These are phyloP conservation scores for Drosophila histrio DNA, from an alignment of 2,888 invertebrate genomes.

Conservation along the genomic window DNA sequence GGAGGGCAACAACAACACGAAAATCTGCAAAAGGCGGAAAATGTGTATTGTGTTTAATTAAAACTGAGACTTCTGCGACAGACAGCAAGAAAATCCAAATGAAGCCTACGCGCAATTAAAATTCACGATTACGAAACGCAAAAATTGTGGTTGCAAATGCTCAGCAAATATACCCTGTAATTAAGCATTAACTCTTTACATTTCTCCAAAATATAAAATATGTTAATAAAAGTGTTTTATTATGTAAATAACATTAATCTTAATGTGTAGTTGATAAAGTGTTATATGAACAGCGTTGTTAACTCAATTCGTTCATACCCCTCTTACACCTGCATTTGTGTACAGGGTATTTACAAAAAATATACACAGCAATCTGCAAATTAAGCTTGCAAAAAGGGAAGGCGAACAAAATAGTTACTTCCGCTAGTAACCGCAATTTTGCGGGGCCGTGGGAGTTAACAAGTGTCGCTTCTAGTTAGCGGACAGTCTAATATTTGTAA, in stretches of 20 bases:
- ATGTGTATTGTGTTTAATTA: constrained; percentile 79
- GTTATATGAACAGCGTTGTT: too few species aligned
- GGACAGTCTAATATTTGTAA: constrained; percentile 56
- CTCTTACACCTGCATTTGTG: background rate
- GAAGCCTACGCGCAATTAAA: constrained; percentile 79
- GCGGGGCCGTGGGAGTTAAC: constrained; percentile 46
- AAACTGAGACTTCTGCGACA: constrained; percentile 43
- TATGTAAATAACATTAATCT: background rate
- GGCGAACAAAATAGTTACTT: constrained; percentile 78
- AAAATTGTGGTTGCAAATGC: background rate
- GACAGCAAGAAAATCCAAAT: constrained; percentile 54
- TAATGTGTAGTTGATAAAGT: too few species aligned
- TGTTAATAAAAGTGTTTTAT: background rate
- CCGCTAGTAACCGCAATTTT: constrained; percentile 56
- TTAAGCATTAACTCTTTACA: background rate
- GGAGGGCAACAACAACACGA: constrained; percentile 30
- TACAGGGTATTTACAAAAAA: constrained; percentile 33
- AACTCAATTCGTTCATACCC: background rate
- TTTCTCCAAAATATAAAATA: background rate
- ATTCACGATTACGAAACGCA: constrained; percentile 56
- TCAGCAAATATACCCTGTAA: constrained; percentile 7
- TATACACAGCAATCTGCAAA: constrained; percentile 53
- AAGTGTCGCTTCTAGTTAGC: constrained; percentile 51
- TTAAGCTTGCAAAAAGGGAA: constrained; percentile 59
- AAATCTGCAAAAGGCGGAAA: constrained; percentile 76